Evolutionary conservation across 2,888 invertebrate species (phyloP).

Genomic region (Plemyria rubiginata): DNA sequence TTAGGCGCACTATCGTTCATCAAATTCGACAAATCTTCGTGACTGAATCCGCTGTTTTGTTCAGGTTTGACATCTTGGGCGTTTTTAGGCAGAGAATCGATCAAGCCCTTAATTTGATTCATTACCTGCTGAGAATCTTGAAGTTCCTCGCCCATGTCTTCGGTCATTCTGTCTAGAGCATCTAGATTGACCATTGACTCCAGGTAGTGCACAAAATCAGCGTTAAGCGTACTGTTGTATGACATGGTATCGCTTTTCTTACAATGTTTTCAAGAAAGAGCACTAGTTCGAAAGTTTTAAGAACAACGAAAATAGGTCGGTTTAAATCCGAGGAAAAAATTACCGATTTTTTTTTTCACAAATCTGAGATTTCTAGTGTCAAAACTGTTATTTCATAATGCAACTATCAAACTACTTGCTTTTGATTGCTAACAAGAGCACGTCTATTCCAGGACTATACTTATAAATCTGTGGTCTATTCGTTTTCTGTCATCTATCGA

Average conservation of each 20-base stretch:
- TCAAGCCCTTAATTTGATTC: constrained; percentile 66
- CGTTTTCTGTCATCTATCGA: too few species aligned
- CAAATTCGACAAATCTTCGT: constrained; percentile 62
- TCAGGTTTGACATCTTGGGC: constrained; percentile 33
- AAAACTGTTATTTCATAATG: too few species aligned
- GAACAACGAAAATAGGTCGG: too few species aligned
- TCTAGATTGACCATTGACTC: constrained; percentile 65
- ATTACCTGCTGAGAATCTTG: constrained; percentile 68
- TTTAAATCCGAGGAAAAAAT: too few species aligned
- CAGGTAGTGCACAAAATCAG: constrained; percentile 60
- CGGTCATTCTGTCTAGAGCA: constrained; percentile 68
- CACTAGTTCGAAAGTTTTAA: too few species aligned
- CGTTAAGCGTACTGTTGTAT: constrained; percentile 34
- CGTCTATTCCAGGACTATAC: too few species aligned
- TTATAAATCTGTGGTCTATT: too few species aligned
- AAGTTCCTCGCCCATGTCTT: constrained; percentile 65
- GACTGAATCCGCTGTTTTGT: constrained; percentile 45
- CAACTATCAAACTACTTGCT: too few species aligned
- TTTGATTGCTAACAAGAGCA: too few species aligned
- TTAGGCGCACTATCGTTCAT: constrained; percentile 63
- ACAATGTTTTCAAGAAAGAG: too few species aligned
- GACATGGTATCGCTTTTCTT: constrained; percentile 21
- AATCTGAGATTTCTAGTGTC: too few species aligned
- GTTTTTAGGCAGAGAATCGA: constrained; percentile 54
- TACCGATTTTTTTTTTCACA: too few species aligned